Conservation (phyloP, 2,888 invertebrate genomes). For the Campoletis raptor region DNA sequence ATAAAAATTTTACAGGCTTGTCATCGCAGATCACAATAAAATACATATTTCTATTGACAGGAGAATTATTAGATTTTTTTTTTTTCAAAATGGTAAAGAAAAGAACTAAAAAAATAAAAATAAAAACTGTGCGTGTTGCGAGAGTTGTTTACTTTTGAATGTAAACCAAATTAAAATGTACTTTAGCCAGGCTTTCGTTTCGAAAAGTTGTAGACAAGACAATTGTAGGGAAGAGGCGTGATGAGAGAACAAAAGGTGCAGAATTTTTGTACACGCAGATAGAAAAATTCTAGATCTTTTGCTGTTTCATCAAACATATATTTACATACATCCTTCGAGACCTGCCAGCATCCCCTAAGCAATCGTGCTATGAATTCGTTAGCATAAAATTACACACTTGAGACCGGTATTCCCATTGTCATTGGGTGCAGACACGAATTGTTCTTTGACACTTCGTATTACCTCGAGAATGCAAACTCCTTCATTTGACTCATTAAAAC, state of each 20-base stretch:
- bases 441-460: not conserved
- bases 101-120: not conserved
- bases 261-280: not conserved
- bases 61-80: not conserved
- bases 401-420: slow-evolving; percentile 52
- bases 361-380: slow-evolving; percentile 71
- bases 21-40: not conserved
- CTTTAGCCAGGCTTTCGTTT: not conserved
- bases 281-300: not conserved
- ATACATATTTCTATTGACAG: not conserved
- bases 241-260: slow-evolving; percentile 1
- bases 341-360: slow-evolving; percentile 36
- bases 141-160: not conserved
- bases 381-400: slow-evolving; percentile 72
- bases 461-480: slow-evolving; percentile 25
- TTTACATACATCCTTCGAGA: slow-evolving; percentile 9
- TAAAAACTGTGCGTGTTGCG: not conserved
- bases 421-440: slow-evolving; percentile 25
- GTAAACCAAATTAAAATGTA: slow-evolving; percentile 30
- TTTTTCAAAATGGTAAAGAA: not conserved
- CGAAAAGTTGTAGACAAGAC: slow-evolving; percentile 29
- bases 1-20: not conserved
- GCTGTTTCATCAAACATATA: not conserved
- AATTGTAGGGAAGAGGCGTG: slow-evolving; percentile 12
- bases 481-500: slow-evolving; percentile 9